Conservation (phyloP, 2,113 vertebrate genomes). For the Callionymus lyra region DNA sequence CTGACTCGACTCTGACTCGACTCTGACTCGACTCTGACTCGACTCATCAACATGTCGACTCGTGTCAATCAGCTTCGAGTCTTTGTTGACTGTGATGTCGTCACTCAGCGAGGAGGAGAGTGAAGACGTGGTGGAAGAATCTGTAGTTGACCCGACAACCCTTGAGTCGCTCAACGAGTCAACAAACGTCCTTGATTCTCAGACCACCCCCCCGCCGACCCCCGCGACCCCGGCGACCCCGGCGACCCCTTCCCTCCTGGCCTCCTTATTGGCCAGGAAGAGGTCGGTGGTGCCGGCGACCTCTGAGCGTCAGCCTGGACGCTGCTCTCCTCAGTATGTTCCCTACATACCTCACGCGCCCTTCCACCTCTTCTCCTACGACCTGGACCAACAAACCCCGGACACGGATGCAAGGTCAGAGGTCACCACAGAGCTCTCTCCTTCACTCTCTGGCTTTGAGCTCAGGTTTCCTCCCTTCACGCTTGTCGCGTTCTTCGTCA, state of each 20-base stretch:
- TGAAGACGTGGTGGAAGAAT: too few relatives aligned
- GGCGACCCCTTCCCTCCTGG: conserved; percentile 62
- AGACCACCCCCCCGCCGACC: conserved; percentile 3
- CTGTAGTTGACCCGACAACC: too few relatives aligned
- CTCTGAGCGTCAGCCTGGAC: conserved; percentile 50
- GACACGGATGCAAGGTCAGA: conserved; percentile 35
- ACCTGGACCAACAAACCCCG: conserved; percentile 70
- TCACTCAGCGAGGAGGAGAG: too few relatives aligned
- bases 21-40: too few relatives aligned
- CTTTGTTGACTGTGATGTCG: too few relatives aligned
- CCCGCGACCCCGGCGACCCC: conserved; percentile 4
- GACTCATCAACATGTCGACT: too few relatives aligned
- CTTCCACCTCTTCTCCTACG: conserved; percentile 92
- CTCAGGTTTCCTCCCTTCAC: conserved; percentile 12
- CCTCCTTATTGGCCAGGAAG: conserved; percentile 54
- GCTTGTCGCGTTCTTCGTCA: conserved; percentile 13
- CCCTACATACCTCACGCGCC: conserved; percentile 86
- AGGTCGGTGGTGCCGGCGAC: conserved; percentile 45
- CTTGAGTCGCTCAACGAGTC: too few relatives aligned
- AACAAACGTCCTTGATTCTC: neutral
- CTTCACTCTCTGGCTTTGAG: conserved; percentile 6
- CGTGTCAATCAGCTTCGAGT: too few relatives aligned
- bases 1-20: too few relatives aligned
- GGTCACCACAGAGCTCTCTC: conserved; percentile 15
- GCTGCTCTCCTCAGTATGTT: conserved; percentile 55